phyloP scores from a whole-genome alignment of 2,888 invertebrate genomes.

The Chymomyza procnemis region DNA sequence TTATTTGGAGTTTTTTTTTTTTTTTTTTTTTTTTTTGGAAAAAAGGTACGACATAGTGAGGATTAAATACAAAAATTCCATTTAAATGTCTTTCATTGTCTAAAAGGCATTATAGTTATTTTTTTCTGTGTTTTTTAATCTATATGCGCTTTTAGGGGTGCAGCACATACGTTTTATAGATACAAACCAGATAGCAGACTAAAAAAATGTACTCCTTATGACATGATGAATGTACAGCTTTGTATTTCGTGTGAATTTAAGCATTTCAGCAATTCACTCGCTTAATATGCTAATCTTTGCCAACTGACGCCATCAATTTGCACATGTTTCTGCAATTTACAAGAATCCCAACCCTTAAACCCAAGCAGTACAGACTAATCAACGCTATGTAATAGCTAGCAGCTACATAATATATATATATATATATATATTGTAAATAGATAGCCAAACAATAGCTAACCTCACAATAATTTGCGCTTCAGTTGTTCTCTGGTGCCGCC shows the following conservation, averaged over 20 bases:
- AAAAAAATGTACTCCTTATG: background rate
- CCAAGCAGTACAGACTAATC: conserved; percentile 2
- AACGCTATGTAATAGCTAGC: background rate
- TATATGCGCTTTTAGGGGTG: conserved; percentile 49
- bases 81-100: conserved; percentile 69
- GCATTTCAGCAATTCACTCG: conserved; percentile 27
- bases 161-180: conserved; percentile 48
- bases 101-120: conserved; percentile 4
- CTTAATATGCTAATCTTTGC: conserved; percentile 40
- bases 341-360: conserved; percentile 29
- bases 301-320: conserved; percentile 39
- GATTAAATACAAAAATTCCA: conserved; percentile 68
- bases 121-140: conserved; percentile 51
- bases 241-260: background rate
- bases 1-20: no score
- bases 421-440: conserved; percentile 6
- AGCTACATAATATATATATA: background rate
- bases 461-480: background rate
- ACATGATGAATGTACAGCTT: background rate
- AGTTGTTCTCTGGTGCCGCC: background rate
- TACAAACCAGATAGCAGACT: background rate
- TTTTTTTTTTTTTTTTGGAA: conserved; percentile 38
- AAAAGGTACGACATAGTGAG: conserved; percentile 66
- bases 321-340: conserved; percentile 40
- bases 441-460: background rate